These are phyloP conservation scores for Apantesis nais DNA, from an alignment of 2,888 invertebrate species.

Conservation along the genomic window DNA sequence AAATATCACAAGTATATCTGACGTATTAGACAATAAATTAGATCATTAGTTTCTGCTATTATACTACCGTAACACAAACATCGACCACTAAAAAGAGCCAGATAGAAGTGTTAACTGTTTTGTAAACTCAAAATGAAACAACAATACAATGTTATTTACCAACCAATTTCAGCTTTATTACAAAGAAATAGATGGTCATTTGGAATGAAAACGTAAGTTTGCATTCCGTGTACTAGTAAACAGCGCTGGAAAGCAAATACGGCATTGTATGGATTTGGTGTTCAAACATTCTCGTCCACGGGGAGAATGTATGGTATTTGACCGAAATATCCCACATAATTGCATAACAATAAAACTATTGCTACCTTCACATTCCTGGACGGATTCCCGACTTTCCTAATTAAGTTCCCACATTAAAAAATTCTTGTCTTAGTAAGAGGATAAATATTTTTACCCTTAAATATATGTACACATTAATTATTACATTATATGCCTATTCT, in stretches of 20 bases:
- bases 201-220: constrained; percentile 18
- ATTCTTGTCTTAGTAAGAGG: constrained; percentile 28
- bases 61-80: constrained; percentile 41
- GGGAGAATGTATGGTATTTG: constrained; percentile 44
- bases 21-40: no score
- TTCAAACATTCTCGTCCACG: constrained; percentile 49
- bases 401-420: constrained; percentile 45
- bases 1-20: not conserved
- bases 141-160: constrained; percentile 24
- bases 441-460: not conserved
- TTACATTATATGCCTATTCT: not conserved
- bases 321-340: constrained; percentile 42
- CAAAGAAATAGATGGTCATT: constrained; percentile 17
- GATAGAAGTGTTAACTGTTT: constrained; percentile 61
- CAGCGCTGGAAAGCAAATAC: constrained; percentile 49
- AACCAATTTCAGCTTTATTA: constrained; percentile 29
- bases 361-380: constrained; percentile 32
- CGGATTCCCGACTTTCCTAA: constrained; percentile 31
- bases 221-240: constrained; percentile 32
- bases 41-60: not conserved
- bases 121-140: constrained; percentile 49
- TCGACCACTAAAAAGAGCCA: constrained; percentile 51
- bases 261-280: constrained; percentile 51
- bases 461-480: not conserved
- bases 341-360: constrained; percentile 51